Base-by-base conservation (phyloP, 2,888 invertebrate species). In the Pyrochroa serraticornis region DNA sequence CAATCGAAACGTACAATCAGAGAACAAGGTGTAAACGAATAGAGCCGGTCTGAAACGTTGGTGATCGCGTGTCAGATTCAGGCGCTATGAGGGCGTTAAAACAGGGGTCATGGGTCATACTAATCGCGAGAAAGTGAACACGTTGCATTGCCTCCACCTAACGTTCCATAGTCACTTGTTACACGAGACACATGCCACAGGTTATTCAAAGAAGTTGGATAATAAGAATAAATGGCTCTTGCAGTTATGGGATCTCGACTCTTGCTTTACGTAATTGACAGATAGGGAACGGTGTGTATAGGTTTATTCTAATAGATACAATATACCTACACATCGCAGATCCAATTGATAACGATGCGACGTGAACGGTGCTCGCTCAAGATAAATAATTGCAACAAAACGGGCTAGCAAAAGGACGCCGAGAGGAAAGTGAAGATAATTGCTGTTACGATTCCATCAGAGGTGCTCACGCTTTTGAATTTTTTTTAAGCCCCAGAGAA, bases 41-140 rank as follows among this genome's bases (percentile, higher is more conserved):
- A 67, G 47, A 64, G 58, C 54, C 63, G 63, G 58, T 48, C 58
- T 57, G 52, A 50, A 60, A 54, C 47, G 52, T 42, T 59, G 58
- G 56, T 47, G 67, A 69, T 68, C 69, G 70, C 66, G 69, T 69
- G 73, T 72, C 69, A 66, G 71, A 68, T 69, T 61, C 66, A 64
- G 67, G 66, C 69, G 66, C 68, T 70, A 69, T 66, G 73, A 73
- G 72, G 75, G 75, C 74, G 75, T 74, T 72, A 72, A 72, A 69
- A 69, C 72, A 48, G 63, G 63, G 75, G 73, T 74, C 74, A 74
- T 55, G 70, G 76, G 74, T 75, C 75, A 69, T 67, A 70, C 74
- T 75, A 75, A 75, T 75, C 75, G 74, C 75, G 72, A 71, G 72
- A 74, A 73, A 73, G 75, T 75, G 71, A 74, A 73, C 73, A 71